These are phyloP conservation scores for Drosophila imparisetae DNA, from an alignment of 2,888 invertebrate genomes.

Conservation along the genomic window DNA sequence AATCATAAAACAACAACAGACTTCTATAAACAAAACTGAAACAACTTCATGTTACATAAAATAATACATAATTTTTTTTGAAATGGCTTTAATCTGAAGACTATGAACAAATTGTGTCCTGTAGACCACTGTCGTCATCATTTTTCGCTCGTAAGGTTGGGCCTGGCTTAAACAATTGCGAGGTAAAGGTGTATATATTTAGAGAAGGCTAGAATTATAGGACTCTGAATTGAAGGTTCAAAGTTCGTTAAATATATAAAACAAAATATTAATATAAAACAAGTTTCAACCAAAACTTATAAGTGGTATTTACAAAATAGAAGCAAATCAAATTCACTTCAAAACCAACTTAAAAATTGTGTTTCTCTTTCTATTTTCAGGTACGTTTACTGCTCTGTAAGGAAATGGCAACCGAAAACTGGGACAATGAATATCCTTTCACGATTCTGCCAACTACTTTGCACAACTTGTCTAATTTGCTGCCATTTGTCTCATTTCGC, in stretches of 20 bases:
- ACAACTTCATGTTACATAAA: no score
- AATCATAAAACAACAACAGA: no score
- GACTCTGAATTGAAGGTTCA: background rate
- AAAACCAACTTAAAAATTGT: slow-evolving; percentile 21
- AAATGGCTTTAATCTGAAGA: no score
- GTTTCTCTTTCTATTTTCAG: slow-evolving; percentile 33
- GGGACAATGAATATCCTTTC: slow-evolving; percentile 38
- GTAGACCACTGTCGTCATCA: no score
- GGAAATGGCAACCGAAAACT: background rate
- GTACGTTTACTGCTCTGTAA: slow-evolving; percentile 24
- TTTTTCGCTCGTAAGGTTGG: no score
- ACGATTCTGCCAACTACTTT: slow-evolving; percentile 59
- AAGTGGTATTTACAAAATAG: slow-evolving; percentile 6
- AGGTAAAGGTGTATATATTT: no score
- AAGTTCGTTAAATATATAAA: background rate
- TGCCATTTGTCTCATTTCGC: slow-evolving; percentile 20
- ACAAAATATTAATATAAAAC: background rate
- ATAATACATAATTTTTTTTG: no score
- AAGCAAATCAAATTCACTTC: slow-evolving; percentile 28
- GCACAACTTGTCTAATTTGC: slow-evolving; percentile 69
- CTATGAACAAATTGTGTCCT: no score
- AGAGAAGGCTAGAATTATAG: background rate
- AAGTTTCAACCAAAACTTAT: background rate
- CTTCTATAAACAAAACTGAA: no score
- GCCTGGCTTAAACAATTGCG: no score